Evolutionary conservation across 2,888 invertebrate genomes (phyloP), one percentile per base, ranked within the genome.

Genomic region (Eucera pruinosa): DNA sequence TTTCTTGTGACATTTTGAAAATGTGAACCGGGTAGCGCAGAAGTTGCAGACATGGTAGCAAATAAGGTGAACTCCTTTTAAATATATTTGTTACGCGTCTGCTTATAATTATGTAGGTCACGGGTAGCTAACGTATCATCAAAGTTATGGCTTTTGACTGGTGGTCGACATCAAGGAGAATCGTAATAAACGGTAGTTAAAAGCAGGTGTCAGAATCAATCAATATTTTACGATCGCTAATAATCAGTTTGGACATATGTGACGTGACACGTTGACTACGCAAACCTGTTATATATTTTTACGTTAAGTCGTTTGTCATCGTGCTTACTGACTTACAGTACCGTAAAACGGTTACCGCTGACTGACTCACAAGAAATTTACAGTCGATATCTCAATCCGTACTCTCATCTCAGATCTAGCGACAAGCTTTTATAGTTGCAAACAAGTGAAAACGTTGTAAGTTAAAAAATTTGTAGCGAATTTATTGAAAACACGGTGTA

Each of bases 211-310:
- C 64, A 71, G 78, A 85, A 87, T 87, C 85, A 87, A 88, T 87
- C 88, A 87, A 86, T 87, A 84, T 88, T 87, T 87, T 87, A 87
- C 83, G 87, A 88, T 81, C 87, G 55, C 73, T 87, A 86, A 87
- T 87, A 85, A 86, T 87, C 82, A 73, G 80, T 66, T 78, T 86
- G 72, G 41, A 66, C 67, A 68, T 36, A 70, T 62, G 62, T 39
- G 36, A 57, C 78, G 73, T 78, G 84, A 84, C 82, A 74, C 62
- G 67, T 85, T 82, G 76, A 78, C 75, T 77, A 71, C 81, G 73
- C 20, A 47, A 27, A 54, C 60, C 48, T 61, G 65, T 55, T 79
- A 58, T 80, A 76, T 57, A 76, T 54, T 70, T 55, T 73, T 64
- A 43, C 25, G 60, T 27, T 30, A n/a, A 55, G 70, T 50, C 83